Evolutionary conservation across 1,140 invertebrate genomes (phyloP), one percentile per base, ranked within the genome.

Genomic region (Neodiprion fabricii): DNA sequence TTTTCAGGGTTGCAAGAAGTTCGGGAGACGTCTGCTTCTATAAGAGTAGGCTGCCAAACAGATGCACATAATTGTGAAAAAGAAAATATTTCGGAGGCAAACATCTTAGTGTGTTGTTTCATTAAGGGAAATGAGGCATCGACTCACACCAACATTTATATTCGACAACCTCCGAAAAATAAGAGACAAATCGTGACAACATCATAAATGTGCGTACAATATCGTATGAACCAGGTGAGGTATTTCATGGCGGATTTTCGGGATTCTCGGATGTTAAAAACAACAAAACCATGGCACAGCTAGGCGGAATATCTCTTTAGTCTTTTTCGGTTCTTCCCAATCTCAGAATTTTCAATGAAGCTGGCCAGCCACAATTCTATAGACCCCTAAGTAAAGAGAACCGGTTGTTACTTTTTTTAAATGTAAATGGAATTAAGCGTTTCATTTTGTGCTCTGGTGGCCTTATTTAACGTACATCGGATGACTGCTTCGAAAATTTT

Each of bases 361-460:
- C 17, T 21, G 74, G 74, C 28, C 69, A 74, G 49, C 73, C 73
- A 40, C 0, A 7, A 23, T 74, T 9, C n/a, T 74, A 65, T 17
- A 67, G 69, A 40, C 14, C 8, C 7, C 10, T 74, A 40, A 66
- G n/a, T 65, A 70, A 70, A 9, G 61, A 77, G 73, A 75, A 77
- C 17, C 28, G 72, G 66, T 67, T 78, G 28, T 48, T 76, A 9
- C n/a, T 78, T 47, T 53, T 10, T 14, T 53, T 53, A 10, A 53
- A 10, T 53, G 9, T 53, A 10, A 53, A 53, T 53, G 14, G 14
- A 53, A 53, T 53, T 53, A 21, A 0, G 17, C 14, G 9, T 53
- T 10, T 14, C 10, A 53, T 11, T 53, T 10, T 53, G 10, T 53
- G 50, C 10, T 11, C 50, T 11, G 10, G n/a, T 53, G 10, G 50